These are phyloP conservation scores for Salarias fasciatus DNA, from an alignment of 2,797 vertebrate genomes.

Conservation along the genomic window DNA sequence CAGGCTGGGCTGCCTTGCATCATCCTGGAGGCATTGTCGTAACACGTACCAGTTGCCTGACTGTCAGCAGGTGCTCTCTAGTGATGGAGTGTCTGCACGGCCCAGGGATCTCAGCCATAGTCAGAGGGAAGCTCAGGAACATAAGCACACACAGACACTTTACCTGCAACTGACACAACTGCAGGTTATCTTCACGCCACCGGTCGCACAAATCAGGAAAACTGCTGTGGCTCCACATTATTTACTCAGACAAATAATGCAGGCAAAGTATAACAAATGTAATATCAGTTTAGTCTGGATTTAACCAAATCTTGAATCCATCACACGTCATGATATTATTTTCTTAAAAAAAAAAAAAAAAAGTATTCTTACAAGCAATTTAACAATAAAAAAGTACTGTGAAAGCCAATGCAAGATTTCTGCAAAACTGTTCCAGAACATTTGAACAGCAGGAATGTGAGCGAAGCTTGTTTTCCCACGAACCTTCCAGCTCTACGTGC, in stretches of 20 bases:
- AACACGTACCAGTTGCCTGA: constrained; percentile 79
- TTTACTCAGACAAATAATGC: no score
- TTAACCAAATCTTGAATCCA: no score
- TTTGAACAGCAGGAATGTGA: neutral
- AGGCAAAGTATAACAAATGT: no score
- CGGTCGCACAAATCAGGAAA: neutral
- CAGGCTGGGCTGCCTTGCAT: neutral
- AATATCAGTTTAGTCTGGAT: no score
- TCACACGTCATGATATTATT: no score
- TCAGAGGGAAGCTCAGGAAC: constrained; percentile 82
- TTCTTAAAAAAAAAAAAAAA: no score
- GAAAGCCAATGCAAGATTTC: no score
- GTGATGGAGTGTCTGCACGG: constrained; percentile 86
- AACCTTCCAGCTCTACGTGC: neutral
- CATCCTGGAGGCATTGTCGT: constrained; percentile 8
- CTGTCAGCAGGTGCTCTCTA: constrained; percentile 81
- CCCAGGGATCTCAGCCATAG: constrained; percentile 81
- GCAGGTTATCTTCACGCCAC: neutral
- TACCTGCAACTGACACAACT: constrained; percentile 77
- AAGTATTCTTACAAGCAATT: no score
- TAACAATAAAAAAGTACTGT: no score
- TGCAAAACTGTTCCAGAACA: no score
- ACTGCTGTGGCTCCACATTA: neutral
- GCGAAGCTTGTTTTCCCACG: constrained; percentile 3
- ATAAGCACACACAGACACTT: constrained; percentile 84